A percentile compares a stretch with the other conserved stretches of the same genome.
These are phyloP conservation scores for Orbicella faveolata DNA, from an alignment of 64 coral and sea anemone species.

Conservation along the genomic window DNA sequence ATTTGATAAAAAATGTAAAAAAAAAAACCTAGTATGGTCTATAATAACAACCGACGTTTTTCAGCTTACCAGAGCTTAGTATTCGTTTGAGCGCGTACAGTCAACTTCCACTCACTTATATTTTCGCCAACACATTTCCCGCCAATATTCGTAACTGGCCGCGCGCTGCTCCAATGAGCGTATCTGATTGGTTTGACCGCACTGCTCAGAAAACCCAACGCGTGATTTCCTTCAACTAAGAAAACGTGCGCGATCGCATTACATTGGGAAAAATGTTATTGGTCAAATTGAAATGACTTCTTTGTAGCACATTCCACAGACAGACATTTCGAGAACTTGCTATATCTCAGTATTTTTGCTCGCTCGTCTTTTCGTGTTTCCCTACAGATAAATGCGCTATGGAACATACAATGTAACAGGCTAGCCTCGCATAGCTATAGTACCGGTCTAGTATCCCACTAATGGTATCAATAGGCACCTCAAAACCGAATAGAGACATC, in stretches of 20 bases:
- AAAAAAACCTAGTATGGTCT: not conserved
- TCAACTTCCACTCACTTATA: not conserved
- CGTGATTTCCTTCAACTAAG: not conserved
- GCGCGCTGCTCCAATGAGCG: not conserved
- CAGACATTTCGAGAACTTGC: not conserved
- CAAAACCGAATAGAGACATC: no score
- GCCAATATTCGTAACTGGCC: not conserved
- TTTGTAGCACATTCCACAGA: not conserved
- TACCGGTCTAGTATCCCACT: no score
- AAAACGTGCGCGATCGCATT: not conserved
- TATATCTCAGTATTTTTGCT: not conserved
- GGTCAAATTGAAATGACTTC: not conserved
- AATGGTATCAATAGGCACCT: no score
- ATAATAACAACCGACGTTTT: not conserved
- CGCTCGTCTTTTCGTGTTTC: no score
- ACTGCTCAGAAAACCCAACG: no score
- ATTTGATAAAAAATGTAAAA: not conserved
- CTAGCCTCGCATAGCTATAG: no score
- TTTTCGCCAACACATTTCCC: slow-evolving; percentile 2
- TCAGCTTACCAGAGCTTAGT: not conserved
- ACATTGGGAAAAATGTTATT: not conserved
- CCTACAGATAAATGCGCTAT: no score
- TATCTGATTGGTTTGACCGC: slow-evolving; percentile 22
- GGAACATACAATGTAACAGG: no score
- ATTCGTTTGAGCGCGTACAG: not conserved